A percentile compares a stretch with the other conserved stretches of the same genome.
These are phyloP conservation scores for Pangasius krempfi DNA, from an alignment of 2,797 vertebrate species.

Conservation along the genomic window DNA sequence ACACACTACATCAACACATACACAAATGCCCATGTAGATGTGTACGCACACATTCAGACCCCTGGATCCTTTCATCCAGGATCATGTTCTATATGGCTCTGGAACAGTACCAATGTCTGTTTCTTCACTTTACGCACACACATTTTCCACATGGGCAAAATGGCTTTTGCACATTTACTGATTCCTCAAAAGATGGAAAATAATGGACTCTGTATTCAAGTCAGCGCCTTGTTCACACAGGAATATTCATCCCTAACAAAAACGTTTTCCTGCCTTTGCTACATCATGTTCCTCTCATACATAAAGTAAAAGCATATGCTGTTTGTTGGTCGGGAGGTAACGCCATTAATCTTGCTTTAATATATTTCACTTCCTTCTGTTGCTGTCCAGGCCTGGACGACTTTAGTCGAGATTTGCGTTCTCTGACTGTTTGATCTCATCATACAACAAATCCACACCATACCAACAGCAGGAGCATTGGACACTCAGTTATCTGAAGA, in stretches of 20 bases:
- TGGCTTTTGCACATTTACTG: constrained; percentile 79
- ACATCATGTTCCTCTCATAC: constrained; percentile 62
- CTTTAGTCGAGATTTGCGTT: constrained; percentile 54
- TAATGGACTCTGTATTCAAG: constrained; percentile 75
- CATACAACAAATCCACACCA: constrained; percentile 45
- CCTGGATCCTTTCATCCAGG: constrained; percentile 54
- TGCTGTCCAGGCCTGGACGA: constrained; percentile 45
- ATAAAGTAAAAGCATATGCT: constrained; percentile 60
- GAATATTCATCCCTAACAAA: constrained; percentile 70
- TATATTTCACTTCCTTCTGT: constrained; percentile 34
- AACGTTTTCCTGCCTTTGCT: constrained; percentile 60
- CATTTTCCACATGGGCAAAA: constrained; percentile 81
- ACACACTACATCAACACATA: constrained; percentile 29
- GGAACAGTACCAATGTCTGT: constrained; percentile 79
- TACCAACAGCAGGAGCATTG: constrained; percentile 41
- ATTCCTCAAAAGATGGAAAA: constrained; percentile 63
- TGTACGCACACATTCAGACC: constrained; percentile 23
- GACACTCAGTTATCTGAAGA: constrained; percentile 32
- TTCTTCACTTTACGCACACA: constrained; percentile 80
- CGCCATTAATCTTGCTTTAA: constrained; percentile 59
- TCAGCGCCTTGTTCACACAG: constrained; percentile 69
- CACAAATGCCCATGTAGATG: constrained; percentile 29
- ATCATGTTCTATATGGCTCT: constrained; percentile 78
- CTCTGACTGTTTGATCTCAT: constrained; percentile 50
- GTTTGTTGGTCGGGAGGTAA: constrained; percentile 56